phyloP scores from a whole-genome alignment of 2,113 vertebrate genomes.

The Collichthys lucidus region DNA sequence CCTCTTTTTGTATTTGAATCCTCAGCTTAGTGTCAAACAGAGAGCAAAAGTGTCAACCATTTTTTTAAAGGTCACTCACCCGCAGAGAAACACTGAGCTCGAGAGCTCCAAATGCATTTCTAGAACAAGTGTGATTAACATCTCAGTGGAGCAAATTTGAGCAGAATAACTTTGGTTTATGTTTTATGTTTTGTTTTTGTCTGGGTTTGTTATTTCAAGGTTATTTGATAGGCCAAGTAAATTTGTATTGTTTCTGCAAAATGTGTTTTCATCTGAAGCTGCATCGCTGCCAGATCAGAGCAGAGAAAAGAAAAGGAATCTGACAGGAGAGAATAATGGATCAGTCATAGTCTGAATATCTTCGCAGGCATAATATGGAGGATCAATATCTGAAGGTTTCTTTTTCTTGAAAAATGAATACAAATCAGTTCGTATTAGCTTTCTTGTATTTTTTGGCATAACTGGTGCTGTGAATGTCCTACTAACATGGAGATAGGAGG shows the following conservation, averaged over 20 bases:
- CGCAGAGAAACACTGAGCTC: constrained; percentile 15
- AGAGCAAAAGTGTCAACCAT: not conserved
- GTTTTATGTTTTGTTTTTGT: not conserved
- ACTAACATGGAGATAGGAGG: not conserved
- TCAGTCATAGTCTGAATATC: constrained; percentile 10
- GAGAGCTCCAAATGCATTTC: not conserved
- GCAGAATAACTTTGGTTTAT: constrained; percentile 6
- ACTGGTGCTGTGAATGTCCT: not conserved
- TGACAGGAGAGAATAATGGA: not conserved
- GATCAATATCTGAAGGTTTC: not conserved
- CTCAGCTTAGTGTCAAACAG: constrained; percentile 15
- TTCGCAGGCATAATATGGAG: not conserved
- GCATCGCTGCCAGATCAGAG: not conserved
- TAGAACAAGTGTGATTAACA: constrained; percentile 23
- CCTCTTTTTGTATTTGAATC: constrained; percentile 39
- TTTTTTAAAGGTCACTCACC: constrained; percentile 45
- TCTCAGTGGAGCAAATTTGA: not conserved
- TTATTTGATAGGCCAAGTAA: not conserved
- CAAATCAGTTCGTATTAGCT: no score
- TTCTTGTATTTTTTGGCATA: no score
- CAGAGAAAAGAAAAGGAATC: not conserved
- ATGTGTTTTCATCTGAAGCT: not conserved
- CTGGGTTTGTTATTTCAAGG: not conserved
- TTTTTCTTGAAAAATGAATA: not conserved
- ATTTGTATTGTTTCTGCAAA: constrained; percentile 1